Evolutionary conservation across 2,113 vertebrate species (phyloP).

Genomic region (Clarias gariepinus): DNA sequence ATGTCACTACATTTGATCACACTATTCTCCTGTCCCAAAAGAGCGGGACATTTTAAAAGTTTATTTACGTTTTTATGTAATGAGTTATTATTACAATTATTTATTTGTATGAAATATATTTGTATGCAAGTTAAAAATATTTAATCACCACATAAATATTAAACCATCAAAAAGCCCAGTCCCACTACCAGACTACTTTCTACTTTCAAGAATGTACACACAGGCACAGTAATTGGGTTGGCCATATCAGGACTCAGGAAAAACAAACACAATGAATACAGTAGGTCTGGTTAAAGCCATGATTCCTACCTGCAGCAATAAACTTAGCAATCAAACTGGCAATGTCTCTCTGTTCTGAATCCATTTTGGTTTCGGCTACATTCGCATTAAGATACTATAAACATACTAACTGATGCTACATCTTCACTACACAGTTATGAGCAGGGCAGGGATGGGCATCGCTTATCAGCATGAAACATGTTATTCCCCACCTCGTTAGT

Average conservation of each 20-base stretch:
- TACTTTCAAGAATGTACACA: neutral
- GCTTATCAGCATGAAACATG: constrained; percentile 73
- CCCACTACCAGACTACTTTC: neutral
- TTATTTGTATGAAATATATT: neutral
- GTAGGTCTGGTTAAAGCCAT: neutral
- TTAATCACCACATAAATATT: neutral
- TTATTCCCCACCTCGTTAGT: constrained; percentile 45
- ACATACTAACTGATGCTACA: constrained; percentile 17
- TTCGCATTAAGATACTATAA: constrained; percentile 5
- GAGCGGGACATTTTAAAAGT: neutral
- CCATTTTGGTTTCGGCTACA: constrained; percentile 60
- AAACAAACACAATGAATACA: neutral
- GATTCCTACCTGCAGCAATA: constrained; percentile 74
- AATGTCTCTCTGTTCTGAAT: constrained; percentile 64
- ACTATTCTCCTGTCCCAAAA: neutral
- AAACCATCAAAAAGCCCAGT: neutral
- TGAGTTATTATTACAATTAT: neutral
- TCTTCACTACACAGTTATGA: constrained; percentile 62
- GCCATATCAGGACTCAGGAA: neutral
- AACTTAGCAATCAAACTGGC: constrained; percentile 71
- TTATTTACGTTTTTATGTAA: neutral
- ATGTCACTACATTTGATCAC: neutral
- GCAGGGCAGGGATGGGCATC: constrained; percentile 52
- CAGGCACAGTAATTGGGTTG: neutral
- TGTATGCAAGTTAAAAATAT: neutral